Evolutionary conservation across 1,140 invertebrate species (phyloP), one percentile per base, ranked within the genome.

Genomic region (Lutraria rhynchaena): DNA sequence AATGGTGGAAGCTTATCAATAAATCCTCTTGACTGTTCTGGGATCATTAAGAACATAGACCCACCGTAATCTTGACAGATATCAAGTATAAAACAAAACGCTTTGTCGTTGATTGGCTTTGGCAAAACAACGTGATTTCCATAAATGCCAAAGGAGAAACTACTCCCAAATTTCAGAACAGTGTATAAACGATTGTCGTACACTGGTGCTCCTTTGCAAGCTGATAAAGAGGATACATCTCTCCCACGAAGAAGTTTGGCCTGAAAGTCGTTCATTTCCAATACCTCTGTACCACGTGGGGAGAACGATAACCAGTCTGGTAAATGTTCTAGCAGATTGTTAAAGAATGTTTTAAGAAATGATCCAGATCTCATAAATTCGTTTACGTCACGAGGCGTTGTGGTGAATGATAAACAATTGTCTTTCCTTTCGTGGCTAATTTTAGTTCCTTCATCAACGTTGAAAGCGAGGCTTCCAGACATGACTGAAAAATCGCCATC

Each of bases 41-140:
- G 75, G 17, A 78, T 46, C 24, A 78, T 67, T 22, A 78, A 27
- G 35, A 78, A 78, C 3, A 67, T 15, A 22, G 75, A 37, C 5
- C 61, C 61, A 44, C 60, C 75, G 15, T 49, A 57, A 57, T 65
- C 61, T 67, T 78, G 44, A 53, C 75, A 78, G 41, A 78, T 78
- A 27, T 78, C 75, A 37, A 78, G 22, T 4, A 78, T 55, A n/a
- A 78, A 22, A 33, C 75, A 78, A 58, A 53, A 78, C n/a, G 55
- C 33, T 1, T 41, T 3, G 29, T 37, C 37, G 24, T 2, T 22
- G 24, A 67, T 11, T 19, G 22, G 7, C 24, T 24, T 53, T 13
- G 61, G 61, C 13, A 77, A 7, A 0, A 19, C 15, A 22, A 65
- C 24, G 27, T 65, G 19, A 29, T 78, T 15, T 24, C 75, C 75